Evolutionary conservation across 2,888 invertebrate genomes (phyloP).

Genomic region (Nephrocerus scutellatus): DNA sequence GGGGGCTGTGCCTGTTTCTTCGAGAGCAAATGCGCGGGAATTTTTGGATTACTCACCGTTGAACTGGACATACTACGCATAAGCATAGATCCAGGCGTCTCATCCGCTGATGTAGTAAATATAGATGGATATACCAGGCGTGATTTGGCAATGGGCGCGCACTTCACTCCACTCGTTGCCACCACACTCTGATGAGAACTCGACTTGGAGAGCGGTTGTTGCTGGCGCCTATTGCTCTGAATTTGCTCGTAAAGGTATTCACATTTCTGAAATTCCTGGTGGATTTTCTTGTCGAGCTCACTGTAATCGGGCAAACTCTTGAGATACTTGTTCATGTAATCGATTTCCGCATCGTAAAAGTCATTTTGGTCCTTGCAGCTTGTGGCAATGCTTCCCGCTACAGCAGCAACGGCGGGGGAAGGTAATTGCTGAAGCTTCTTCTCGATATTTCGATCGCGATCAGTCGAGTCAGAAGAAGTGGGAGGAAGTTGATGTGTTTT

Average conservation of each 20-base stretch:
- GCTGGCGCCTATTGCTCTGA: slow-evolving; percentile 34
- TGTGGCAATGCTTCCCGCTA: too few relatives aligned
- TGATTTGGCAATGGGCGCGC: slow-evolving; percentile 20
- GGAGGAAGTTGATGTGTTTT: background rate
- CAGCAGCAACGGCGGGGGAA: too few relatives aligned
- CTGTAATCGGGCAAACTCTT: slow-evolving; percentile 47
- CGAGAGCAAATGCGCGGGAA: slow-evolving; percentile 35
- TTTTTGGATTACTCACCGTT: too few relatives aligned
- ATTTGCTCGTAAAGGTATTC: slow-evolving; percentile 46
- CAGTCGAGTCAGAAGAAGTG: too few relatives aligned
- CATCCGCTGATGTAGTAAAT: slow-evolving; percentile 25
- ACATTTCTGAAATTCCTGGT: slow-evolving; percentile 46
- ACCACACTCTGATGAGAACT: slow-evolving; percentile 40
- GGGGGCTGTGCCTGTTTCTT: slow-evolving; percentile 7
- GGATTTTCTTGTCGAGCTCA: slow-evolving; percentile 45
- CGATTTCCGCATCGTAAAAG: slow-evolving; percentile 47
- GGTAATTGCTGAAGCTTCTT: too few relatives aligned
- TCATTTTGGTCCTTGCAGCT: background rate
- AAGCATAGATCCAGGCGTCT: slow-evolving; percentile 25
- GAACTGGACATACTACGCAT: slow-evolving; percentile 46
- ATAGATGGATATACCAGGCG: slow-evolving; percentile 43
- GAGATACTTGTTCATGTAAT: slow-evolving; percentile 49
- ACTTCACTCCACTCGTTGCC: slow-evolving; percentile 11
- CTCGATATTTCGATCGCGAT: background rate
- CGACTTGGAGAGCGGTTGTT: slow-evolving; percentile 39